Evolutionary conservation across 2,888 invertebrate species (phyloP), one percentile per base, ranked within the genome.

Genomic region (Muscina levida): DNA sequence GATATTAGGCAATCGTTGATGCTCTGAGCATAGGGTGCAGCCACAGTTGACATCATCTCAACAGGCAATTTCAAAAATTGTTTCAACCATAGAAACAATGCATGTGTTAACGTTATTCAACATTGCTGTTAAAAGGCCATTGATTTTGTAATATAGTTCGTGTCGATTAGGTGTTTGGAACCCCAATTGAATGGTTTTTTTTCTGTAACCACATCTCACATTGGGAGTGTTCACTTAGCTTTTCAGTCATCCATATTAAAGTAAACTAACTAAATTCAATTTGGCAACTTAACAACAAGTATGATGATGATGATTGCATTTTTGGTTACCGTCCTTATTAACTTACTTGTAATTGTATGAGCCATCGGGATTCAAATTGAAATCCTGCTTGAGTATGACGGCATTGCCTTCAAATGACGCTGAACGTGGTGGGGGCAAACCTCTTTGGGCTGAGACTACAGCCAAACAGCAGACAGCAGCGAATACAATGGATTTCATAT

Each of bases 331-430:
- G 17, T 62, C 44, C 13, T 65, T 57, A 66, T 48, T 11, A 56
- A 89, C 90, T 89, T 82, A 92, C 92, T 91, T 91, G 87, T 91
- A 92, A 62, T 89, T 89, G 84, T 92, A 92, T 65, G 92, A 92
- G 79, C 92, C 92, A 85, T 91, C 91, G 77, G 91, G 91, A 86
- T 91, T 92, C 68, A 91, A 87, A 84, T 92, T 92, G 77, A 91
- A 92, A 82, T 88, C 89, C 82, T 91, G 91, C 85, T 91, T 91
- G 67, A 92, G 84, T 84, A 92, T 92, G 70, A 92, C 92, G 44
- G 92, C 91, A 84, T 91, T 91, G 72, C 88, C 89, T 65, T 91
- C 91, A 78, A 84, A 87, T 13, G 87, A 78, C 78, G 87, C 85
- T 62, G 84, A 82, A 1, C 87, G 85, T 4, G 87, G 85, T 75